A percentile compares a stretch with the other conserved stretches of the same genome.
These are phyloP conservation scores for Medauroidea extradentata DNA, from an alignment of 1,140 invertebrate species.

Conservation along the genomic window DNA sequence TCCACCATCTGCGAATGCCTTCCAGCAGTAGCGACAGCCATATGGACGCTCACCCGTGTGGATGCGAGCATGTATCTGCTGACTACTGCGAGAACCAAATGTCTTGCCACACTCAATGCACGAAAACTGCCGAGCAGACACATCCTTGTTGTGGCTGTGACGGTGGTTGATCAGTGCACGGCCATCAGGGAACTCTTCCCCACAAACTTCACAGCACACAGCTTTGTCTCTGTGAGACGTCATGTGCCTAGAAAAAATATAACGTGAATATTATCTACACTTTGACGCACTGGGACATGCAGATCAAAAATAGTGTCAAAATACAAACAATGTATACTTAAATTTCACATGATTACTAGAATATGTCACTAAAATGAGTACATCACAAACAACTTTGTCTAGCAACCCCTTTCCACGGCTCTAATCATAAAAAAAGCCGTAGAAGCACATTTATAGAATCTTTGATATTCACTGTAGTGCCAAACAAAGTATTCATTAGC, in stretches of 20 bases:
- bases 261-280: too few species aligned
- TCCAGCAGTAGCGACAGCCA: slow-evolving; percentile 95
- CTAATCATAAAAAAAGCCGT: too few species aligned
- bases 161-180: slow-evolving; percentile 64
- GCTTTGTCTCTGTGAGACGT: slow-evolving; percentile 64
- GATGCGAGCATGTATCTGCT: slow-evolving; percentile 86
- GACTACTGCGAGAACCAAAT: slow-evolving; percentile 83
- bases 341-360: too few species aligned
- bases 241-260: slow-evolving; percentile 62
- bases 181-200: slow-evolving; percentile 65
- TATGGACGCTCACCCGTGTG: slow-evolving; percentile 84
- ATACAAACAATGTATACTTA: too few species aligned
- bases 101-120: slow-evolving; percentile 82
- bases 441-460: too few species aligned
- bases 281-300: too few species aligned
- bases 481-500: too few species aligned
- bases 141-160: slow-evolving; percentile 46
- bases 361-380: too few species aligned
- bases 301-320: too few species aligned
- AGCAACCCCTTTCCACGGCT: too few species aligned
- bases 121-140: slow-evolving; percentile 60
- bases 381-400: too few species aligned
- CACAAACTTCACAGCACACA: slow-evolving; percentile 63
- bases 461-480: too few species aligned
- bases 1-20: slow-evolving; percentile 96